Percentiles rank a stretch among this genome's conserved stretches.
phyloP scores from a whole-genome alignment of 2,888 invertebrate species.

The Epirrhoe tristata region DNA sequence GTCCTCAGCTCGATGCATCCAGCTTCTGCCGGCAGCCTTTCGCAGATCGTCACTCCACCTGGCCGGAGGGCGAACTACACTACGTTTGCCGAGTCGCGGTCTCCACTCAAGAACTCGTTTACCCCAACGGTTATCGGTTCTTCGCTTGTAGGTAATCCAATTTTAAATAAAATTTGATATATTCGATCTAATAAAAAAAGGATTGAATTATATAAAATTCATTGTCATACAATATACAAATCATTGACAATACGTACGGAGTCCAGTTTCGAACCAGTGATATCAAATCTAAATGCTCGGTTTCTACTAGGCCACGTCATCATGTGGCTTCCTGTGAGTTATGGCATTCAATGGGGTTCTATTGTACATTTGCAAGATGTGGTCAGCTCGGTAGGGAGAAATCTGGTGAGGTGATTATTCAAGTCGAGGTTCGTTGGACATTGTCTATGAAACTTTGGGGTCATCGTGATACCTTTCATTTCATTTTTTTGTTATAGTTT shows the following conservation, averaged over 20 bases:
- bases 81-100: too few species aligned
- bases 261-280: background rate
- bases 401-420: constrained; percentile 37
- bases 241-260: background rate
- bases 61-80: too few species aligned
- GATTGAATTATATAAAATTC: background rate
- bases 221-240: background rate
- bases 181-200: too few species aligned
- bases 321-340: constrained; percentile 20
- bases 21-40: too few species aligned
- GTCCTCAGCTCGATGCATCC: too few species aligned
- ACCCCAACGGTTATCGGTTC: too few species aligned
- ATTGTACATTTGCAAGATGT: constrained; percentile 30
- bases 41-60: too few species aligned
- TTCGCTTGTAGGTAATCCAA: background rate
- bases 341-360: constrained; percentile 28
- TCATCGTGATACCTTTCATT: background rate
- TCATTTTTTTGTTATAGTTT: background rate
- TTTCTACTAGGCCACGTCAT: constrained; percentile 6
- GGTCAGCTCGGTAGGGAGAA: constrained; percentile 23
- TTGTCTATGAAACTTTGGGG: constrained; percentile 17
- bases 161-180: background rate
- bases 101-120: too few species aligned
- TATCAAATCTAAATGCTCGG: constrained; percentile 4
- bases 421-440: constrained; percentile 26